These are phyloP conservation scores for Tetragonula carbonaria DNA, from an alignment of 2,888 invertebrate species.

Conservation along the genomic window DNA sequence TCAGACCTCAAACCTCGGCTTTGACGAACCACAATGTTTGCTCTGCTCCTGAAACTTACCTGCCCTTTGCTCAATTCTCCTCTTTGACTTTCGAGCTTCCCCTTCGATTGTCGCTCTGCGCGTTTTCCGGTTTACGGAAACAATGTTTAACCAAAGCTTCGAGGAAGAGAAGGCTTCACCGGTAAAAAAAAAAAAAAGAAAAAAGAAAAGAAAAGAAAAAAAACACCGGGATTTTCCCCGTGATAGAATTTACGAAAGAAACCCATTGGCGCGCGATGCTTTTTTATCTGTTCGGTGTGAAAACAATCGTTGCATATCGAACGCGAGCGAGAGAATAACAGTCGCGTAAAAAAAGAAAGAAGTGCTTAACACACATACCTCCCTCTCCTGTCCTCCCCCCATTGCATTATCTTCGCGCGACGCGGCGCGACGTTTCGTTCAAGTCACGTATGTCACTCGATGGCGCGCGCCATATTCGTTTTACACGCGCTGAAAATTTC, in stretches of 20 bases:
- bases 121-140: not conserved
- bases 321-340: no score
- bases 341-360: not conserved
- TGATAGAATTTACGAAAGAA: not conserved
- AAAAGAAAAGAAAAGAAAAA: no score
- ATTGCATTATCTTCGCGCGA: not conserved
- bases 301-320: not conserved
- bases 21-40: not conserved
- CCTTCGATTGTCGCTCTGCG: not conserved
- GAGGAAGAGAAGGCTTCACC: not conserved
- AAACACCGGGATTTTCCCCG: not conserved
- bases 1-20: not conserved
- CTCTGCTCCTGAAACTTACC: slow-evolving; percentile 22
- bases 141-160: not conserved
- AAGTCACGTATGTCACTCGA: not conserved
- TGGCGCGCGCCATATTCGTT: not conserved
- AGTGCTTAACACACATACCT: not conserved
- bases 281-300: not conserved
- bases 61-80: not conserved
- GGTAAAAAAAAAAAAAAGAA: not conserved
- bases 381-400: not conserved
- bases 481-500: not conserved
- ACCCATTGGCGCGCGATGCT: not conserved
- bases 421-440: not conserved
- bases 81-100: not conserved